Evolutionary conservation across 2,113 vertebrate genomes (phyloP), one percentile per base, ranked within the genome.

Genomic region (Panurus biarmicus): DNA sequence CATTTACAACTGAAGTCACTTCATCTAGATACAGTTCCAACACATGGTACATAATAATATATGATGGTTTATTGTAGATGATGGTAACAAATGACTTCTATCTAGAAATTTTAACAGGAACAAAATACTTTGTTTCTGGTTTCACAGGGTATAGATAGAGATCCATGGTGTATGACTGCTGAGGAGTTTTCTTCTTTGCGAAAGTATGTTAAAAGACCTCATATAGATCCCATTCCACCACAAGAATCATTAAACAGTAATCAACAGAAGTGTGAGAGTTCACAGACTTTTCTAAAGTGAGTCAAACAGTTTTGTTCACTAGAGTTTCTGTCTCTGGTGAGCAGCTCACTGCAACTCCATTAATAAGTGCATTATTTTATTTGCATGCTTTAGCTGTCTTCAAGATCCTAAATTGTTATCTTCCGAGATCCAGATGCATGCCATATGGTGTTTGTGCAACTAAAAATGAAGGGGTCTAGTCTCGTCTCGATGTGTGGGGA

Each of bases 401-500:
- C 94, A 97, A 97, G 95, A 92, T 97, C 96, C 85, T 96, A 97
- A 94, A 96, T 78, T 95, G 89, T 95, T 95, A 96, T 97, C 97
- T 97, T 97, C 97, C 8, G 94, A 89, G 92, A 93, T 97, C 96
- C 96, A 95, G 96, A 33, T 93, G 93, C 95, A 97, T 96, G 95
- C 92, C 95, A 97, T 94, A n/a, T 92, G 95, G 91, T 87, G 95
- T 96, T 97, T 97, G 85, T 95, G 95, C 96, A 97, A 97, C 96
- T 97, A 97, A 97, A 97, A 97, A 67, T 97, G 96, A 94, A 97
- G 96, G 95, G 96, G 70, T 96, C 95, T 97, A 93, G 88, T 96
- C 96, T 97, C 95, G 74, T 97, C 95, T 97, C 94, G 95, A 96
- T 96, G 96, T 93, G 97, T 96, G 96, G 95, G 96, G 96, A 96